A percentile compares a stretch with the other conserved stretches of the same genome.
Evolutionary conservation across 1,140 invertebrate genomes (phyloP).

Genomic region (Drosophila quadrilineata): DNA sequence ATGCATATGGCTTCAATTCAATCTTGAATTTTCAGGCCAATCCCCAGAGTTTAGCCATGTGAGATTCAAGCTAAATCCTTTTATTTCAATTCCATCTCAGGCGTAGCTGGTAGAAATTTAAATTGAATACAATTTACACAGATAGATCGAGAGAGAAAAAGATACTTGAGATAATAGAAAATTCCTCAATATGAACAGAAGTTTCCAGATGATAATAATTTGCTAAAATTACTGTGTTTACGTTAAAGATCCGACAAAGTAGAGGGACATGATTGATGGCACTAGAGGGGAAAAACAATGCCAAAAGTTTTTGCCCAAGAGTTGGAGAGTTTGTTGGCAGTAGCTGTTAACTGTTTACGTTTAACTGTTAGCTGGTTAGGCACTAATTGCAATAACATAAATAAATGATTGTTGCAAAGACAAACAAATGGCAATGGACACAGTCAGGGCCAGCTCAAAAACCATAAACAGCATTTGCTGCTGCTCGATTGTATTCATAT

Average conservation of each 20-base stretch:
- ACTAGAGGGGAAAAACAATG: neutral
- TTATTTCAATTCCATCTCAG: no score
- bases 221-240: no score
- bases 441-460: neutral
- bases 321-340: neutral
- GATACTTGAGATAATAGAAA: no score
- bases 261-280: slow-evolving; percentile 10
- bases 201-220: no score
- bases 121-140: no score
- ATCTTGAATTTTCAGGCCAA: neutral
- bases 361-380: slow-evolving; percentile 11
- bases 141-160: no score
- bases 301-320: neutral
- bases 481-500: slow-evolving; percentile 43
- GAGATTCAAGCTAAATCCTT: neutral
- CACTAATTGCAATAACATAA: slow-evolving; percentile 54
- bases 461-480: slow-evolving; percentile 26
- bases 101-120: no score
- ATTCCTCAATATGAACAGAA: no score
- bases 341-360: slow-evolving; percentile 18
- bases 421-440: slow-evolving; percentile 6
- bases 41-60: neutral
- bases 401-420: slow-evolving; percentile 25
- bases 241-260: slow-evolving; percentile 8
- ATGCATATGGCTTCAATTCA: neutral